A percentile compares a stretch with the other conserved stretches of the same genome.
Conservation (phyloP, 2,888 invertebrate genomes). For the Rhingia rostrata region DNA sequence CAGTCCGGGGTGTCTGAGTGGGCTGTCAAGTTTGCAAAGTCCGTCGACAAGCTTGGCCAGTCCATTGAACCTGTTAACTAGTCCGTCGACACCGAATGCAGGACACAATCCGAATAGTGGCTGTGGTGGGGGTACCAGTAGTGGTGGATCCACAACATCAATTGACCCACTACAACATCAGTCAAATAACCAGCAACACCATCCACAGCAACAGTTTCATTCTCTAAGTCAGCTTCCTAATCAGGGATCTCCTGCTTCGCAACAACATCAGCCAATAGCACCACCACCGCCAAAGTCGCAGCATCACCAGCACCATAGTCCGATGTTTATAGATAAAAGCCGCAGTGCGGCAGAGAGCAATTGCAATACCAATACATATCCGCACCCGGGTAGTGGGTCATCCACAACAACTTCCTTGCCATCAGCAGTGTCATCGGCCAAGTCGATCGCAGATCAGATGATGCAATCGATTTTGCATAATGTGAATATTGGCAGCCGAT, state of each 20-base stretch:
- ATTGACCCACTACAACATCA: constrained; percentile 61
- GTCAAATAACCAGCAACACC: constrained; percentile 48
- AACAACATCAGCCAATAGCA: constrained; percentile 65
- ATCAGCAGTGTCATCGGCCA: constrained; percentile 76
- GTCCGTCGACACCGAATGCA: constrained; percentile 83
- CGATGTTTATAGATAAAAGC: constrained; percentile 59
- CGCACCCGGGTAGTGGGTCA: constrained; percentile 23
- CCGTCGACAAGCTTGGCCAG: constrained; percentile 90
- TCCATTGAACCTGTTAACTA: constrained; percentile 89
- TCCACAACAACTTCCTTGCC: constrained; percentile 42
- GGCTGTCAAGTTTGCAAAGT: constrained; percentile 87
- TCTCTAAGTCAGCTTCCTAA: constrained; percentile 69
- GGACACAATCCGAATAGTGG: constrained; percentile 56
- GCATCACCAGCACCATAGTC: constrained; percentile 59
- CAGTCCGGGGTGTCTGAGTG: constrained; percentile 87
- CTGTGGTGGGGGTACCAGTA: constrained; percentile 47
- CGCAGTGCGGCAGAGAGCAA: constrained; percentile 47
- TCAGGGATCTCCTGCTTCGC: constrained; percentile 63
- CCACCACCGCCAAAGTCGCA: constrained; percentile 53
- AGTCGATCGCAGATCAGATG: constrained; percentile 77
- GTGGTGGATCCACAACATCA: constrained; percentile 66
- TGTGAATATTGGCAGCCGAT: constrained; percentile 79
- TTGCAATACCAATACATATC: constrained; percentile 31
- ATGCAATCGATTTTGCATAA: constrained; percentile 75
- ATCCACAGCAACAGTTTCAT: constrained; percentile 56